Percentiles rank a stretch among this genome's conserved stretches.
These are phyloP conservation scores for Aphidius colemani DNA, from an alignment of 2,888 invertebrate genomes.

Conservation along the genomic window DNA sequence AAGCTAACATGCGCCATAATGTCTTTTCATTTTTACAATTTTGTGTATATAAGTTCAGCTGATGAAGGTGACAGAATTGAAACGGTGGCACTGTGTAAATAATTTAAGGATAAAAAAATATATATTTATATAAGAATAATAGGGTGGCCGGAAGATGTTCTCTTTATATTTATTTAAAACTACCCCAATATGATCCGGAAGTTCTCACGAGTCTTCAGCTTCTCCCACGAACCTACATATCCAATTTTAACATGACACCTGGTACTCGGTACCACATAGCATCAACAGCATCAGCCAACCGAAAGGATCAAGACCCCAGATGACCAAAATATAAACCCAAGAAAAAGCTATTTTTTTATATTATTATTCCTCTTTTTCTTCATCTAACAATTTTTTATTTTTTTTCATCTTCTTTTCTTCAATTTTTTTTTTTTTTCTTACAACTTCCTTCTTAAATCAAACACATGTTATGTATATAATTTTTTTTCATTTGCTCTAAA, in stretches of 20 bases:
- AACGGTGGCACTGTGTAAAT: constrained; percentile 47
- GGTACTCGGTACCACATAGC: constrained; percentile 47
- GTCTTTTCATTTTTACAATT: constrained; percentile 1
- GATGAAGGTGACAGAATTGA: constrained; percentile 31
- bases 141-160: constrained; percentile 54
- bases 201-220: constrained; percentile 60
- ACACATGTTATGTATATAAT: background rate
- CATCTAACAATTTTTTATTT: constrained; percentile 11
- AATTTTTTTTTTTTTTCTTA: background rate
- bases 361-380: constrained; percentile 19
- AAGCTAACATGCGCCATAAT: background rate
- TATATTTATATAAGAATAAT: constrained; percentile 44
- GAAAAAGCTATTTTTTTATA: constrained; percentile 23
- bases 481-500: too few species aligned
- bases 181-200: constrained; percentile 57
- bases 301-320: constrained; percentile 35
- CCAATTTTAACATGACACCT: constrained; percentile 57
- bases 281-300: constrained; percentile 11
- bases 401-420: too few species aligned
- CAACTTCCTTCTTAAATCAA: constrained; percentile 9
- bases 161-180: too few species aligned
- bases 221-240: constrained; percentile 54
- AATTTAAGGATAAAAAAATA: too few species aligned
- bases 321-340: constrained; percentile 36
- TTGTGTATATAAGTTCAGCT: constrained; percentile 9